Percentiles rank a stretch among this genome's conserved stretches.
Evolutionary conservation across 2,113 vertebrate species (phyloP).

Genomic region (Mohoua ochrocephala): DNA sequence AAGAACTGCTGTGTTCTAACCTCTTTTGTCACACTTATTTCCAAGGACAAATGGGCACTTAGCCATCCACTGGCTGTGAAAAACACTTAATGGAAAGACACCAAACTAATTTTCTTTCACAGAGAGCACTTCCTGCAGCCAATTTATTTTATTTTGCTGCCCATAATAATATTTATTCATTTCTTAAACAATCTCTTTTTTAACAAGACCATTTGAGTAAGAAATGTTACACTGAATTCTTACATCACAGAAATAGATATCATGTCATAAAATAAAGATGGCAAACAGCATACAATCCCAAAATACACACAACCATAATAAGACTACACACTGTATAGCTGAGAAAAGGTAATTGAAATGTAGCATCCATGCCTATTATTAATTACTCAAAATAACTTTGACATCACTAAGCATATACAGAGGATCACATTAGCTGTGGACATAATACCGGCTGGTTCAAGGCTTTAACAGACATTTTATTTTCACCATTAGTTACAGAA

Average conservation of each 20-base stretch:
- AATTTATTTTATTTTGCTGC: not conserved
- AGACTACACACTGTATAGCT: not conserved
- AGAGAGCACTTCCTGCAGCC: not conserved
- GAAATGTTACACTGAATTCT: not conserved
- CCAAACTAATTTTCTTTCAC: not conserved
- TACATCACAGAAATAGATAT: not conserved
- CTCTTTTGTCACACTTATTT: slow-evolving; percentile 21
- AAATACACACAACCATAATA: not conserved
- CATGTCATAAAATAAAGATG: not conserved
- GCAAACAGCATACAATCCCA: not conserved
- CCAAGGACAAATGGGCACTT: slow-evolving; percentile 27
- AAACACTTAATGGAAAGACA: slow-evolving; percentile 4
- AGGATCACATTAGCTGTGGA: not conserved
- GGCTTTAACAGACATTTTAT: not conserved
- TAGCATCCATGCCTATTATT: not conserved
- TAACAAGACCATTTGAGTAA: not conserved
- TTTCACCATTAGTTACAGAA: not conserved
- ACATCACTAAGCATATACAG: not conserved
- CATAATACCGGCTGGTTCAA: not conserved
- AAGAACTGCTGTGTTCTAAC: not conserved
- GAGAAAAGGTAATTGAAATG: not conserved
- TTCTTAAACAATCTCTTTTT: not conserved
- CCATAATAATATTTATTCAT: not conserved
- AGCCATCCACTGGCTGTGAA: not conserved
- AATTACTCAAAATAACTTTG: not conserved